Percentiles rank a stretch among this genome's conserved stretches.
Evolutionary conservation across 2,113 vertebrate genomes (phyloP).

Genomic region (Psilopsiagon aymara): DNA sequence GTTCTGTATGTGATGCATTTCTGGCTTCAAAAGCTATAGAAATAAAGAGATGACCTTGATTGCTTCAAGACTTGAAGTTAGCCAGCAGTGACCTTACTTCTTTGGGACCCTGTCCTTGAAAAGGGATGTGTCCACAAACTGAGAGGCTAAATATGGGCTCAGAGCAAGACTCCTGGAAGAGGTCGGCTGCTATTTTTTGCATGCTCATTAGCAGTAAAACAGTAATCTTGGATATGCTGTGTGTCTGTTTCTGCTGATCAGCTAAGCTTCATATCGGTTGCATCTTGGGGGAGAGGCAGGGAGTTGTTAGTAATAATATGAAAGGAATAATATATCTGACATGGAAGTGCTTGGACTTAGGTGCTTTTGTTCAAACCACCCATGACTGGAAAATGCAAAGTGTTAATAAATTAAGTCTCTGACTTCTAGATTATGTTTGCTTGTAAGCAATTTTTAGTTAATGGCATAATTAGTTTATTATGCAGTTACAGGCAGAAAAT

Average conservation of each 20-base stretch:
- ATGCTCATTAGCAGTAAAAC: not conserved
- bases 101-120: conserved; percentile 11
- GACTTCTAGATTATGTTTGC: not conserved
- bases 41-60: conserved; percentile 5
- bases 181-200: not conserved
- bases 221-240: not conserved
- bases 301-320: not conserved
- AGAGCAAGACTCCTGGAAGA: conserved; percentile 8
- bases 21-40: not conserved
- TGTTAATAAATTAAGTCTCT: not conserved
- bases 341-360: not conserved
- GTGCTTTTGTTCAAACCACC: not conserved
- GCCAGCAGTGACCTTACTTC: not conserved
- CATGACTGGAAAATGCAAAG: not conserved
- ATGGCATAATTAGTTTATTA: conserved; percentile 40
- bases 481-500: conserved; percentile 37
- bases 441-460: conserved; percentile 49
- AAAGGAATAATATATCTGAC: not conserved
- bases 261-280: not conserved
- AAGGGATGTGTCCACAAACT: conserved; percentile 2
- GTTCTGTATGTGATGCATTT: not conserved
- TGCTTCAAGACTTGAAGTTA: not conserved
- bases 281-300: not conserved
- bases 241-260: not conserved
- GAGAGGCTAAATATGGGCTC: not conserved